Evolutionary conservation across 2,113 vertebrate species (phyloP).

Genomic region (Neogobius melanostomus): DNA sequence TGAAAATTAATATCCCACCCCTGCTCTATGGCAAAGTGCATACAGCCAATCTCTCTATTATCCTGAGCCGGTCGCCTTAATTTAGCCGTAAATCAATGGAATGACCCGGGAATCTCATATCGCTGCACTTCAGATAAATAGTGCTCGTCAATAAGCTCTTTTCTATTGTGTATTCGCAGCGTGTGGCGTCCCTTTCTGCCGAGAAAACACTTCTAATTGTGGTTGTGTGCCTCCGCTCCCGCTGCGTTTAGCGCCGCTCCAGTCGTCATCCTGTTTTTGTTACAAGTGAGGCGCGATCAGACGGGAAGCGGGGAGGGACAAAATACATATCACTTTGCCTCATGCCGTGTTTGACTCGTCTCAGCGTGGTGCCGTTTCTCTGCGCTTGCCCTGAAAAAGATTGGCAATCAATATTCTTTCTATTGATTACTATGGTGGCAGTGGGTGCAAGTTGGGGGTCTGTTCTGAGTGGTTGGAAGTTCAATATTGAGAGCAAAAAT

Average conservation of each 20-base stretch:
- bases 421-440: neutral
- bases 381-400: neutral
- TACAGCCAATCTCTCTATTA: neutral
- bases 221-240: conserved; percentile 28
- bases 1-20: too few relatives aligned
- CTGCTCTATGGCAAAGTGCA: too few relatives aligned
- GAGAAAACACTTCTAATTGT: conserved; percentile 56
- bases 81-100: neutral
- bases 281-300: conserved; percentile 7
- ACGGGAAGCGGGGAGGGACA: neutral
- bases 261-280: conserved; percentile 20
- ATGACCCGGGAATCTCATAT: neutral
- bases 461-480: neutral
- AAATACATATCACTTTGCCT: neutral
- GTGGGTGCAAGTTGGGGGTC: neutral
- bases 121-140: neutral
- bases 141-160: neutral
- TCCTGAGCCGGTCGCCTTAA: neutral
- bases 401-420: neutral
- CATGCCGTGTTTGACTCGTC: neutral
- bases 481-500: neutral
- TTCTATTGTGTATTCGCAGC: neutral
- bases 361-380: neutral
- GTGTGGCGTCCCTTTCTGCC: conserved; percentile 19
- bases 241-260: conserved; percentile 18